Base-by-base conservation (phyloP, 1,140 invertebrate species). In the Bombyx mandarina region DNA sequence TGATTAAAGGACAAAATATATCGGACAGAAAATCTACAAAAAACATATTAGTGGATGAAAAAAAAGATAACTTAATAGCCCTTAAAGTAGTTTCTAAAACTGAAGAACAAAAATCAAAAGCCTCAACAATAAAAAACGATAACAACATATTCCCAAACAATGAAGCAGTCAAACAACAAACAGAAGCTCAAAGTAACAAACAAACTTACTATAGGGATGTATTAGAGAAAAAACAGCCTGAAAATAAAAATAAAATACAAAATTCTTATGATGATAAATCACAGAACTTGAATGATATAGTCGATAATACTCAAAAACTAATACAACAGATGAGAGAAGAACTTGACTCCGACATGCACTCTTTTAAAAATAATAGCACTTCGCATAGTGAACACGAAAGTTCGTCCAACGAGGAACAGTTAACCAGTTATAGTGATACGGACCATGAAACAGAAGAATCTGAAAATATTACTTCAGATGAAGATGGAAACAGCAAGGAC, bases 251-350 rank as follows among this genome's bases (percentile, higher is more conserved):
- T 57, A 57, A 45, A 22, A 57, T 35, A 57, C 51, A 35, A 52
- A 60, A 60, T 51, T 5, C 3, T 8, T n/a, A 51, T 7, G 70
- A 78, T 56, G 73, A 75, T 56, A 81, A 75, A 69, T 55, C 79
- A 45, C 89, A 85, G 59, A 90, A 90, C 67, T 76, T 90, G 3
- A 89, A 79, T 54, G 89, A 90, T 60, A 83, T 91, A 43, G 89
- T 91, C 4, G 87, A 89, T 56, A 89, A 90, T 52, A 91, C 90
- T 8, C 90, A 91, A 69, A 85, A 86, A 45, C 61, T 91, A 57
- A 90, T 91, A 51, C 90, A 91, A 60, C 90, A 90, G 82, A 91
- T 91, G 90, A 89, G 89, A 71, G 89, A 90, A 60, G 90, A 91
- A 84, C 90, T 91, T 58, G 89, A 89, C 66, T 88, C 89, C 55